These are phyloP conservation scores for Acanthurus leucopareius DNA, from an alignment of 2,797 vertebrate genomes.

Conservation along the genomic window DNA sequence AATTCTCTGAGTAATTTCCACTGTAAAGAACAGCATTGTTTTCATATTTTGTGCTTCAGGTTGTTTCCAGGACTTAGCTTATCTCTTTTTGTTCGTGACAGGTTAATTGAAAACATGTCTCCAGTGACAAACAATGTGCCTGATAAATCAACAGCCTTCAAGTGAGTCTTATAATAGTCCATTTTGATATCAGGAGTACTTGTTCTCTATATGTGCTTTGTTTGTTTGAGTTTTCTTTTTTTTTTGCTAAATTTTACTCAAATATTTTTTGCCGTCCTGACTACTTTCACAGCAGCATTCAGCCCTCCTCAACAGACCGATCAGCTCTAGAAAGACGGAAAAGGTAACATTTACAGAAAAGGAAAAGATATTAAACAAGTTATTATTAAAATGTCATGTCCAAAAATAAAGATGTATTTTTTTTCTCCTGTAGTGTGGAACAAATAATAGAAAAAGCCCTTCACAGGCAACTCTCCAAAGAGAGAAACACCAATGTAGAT, in stretches of 20 bases:
- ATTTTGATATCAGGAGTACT: neutral
- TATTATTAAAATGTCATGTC: neutral
- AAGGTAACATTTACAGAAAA: conserved; percentile 46
- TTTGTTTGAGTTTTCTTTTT: neutral
- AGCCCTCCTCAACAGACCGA: neutral
- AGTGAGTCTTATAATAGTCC: conserved; percentile 51
- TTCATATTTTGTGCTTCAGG: conserved; percentile 5
- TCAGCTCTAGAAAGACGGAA: conserved; percentile 46
- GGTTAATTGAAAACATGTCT: conserved; percentile 49
- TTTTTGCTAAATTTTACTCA: neutral
- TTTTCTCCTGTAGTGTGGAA: conserved; percentile 60
- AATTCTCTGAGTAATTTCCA: neutral
- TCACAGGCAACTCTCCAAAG: conserved; percentile 42
- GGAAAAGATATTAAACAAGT: neutral
- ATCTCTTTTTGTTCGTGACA: conserved; percentile 43
- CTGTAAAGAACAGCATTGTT: neutral
- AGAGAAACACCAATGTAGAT: conserved; percentile 27
- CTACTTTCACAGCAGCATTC: conserved; percentile 43
- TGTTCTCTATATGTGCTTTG: neutral
- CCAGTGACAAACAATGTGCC: conserved; percentile 31
- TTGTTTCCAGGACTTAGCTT: neutral
- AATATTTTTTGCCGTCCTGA: neutral
- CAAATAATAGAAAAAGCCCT: conserved; percentile 36
- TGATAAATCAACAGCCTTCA: conserved; percentile 47
- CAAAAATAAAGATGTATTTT: neutral